A percentile compares a stretch with the other conserved stretches of the same genome.
Conservation (phyloP, 37 sponge, comb jelly and placozoan genomes). For the Chondrosia reniformis region DNA sequence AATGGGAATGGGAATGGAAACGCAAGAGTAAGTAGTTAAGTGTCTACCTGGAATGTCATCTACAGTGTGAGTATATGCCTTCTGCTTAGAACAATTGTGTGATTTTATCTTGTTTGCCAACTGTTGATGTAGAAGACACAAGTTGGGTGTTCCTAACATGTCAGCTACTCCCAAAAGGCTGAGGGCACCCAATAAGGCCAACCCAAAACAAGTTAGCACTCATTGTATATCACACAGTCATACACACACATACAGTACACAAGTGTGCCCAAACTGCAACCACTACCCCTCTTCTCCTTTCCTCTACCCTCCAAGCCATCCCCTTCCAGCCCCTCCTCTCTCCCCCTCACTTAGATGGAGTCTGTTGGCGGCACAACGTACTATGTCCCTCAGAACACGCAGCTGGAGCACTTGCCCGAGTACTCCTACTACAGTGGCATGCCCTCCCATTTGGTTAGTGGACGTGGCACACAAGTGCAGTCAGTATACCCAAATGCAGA, state of each 20-base stretch:
- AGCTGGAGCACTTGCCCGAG: conserved; percentile 25
- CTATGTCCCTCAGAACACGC: conserved; percentile 27
- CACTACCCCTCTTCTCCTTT: not conserved
- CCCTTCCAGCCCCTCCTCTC: conserved; percentile 44
- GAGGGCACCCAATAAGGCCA: too few relatives aligned
- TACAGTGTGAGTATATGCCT: too few relatives aligned
- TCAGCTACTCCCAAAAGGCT: too few relatives aligned
- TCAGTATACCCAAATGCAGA: conserved; percentile 2
- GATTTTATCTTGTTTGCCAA: too few relatives aligned
- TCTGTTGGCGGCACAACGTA: conserved; percentile 50
- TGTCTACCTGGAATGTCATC: too few relatives aligned
- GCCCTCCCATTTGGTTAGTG: conserved; percentile 1
- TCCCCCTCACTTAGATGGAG: conserved; percentile 26
- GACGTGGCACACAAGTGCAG: conserved; percentile 5
- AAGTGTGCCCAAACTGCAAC: not conserved
- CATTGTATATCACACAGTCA: conserved; percentile 13
- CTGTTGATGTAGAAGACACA: too few relatives aligned
- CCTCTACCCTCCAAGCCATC: not conserved
- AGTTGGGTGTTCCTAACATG: too few relatives aligned
- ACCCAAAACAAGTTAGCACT: not conserved
- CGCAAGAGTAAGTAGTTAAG: too few relatives aligned
- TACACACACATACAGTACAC: conserved; percentile 7
- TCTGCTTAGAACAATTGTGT: too few relatives aligned
- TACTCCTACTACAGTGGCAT: conserved; percentile 18
- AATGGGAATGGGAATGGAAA: too few relatives aligned